phyloP scores from a whole-genome alignment of 2,888 invertebrate genomes.

The Sarcophaga carnaria region DNA sequence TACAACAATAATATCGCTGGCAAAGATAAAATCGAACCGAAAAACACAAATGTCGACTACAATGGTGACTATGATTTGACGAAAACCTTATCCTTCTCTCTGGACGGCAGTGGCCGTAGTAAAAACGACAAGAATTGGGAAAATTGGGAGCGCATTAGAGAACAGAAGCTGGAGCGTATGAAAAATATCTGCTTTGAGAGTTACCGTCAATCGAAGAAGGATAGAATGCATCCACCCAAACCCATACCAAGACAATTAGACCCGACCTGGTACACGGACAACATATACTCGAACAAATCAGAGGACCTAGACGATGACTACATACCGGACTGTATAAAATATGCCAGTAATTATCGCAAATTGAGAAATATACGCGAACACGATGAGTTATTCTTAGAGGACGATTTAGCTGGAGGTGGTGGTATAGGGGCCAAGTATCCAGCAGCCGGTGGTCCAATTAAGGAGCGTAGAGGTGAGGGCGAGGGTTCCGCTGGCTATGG shows the following conservation, averaged over 20 bases:
- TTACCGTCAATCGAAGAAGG: constrained; percentile 81
- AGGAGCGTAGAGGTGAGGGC: constrained; percentile 77
- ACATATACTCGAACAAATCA: constrained; percentile 81
- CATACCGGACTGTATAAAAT: constrained; percentile 80
- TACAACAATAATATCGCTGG: constrained; percentile 73
- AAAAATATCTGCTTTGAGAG: constrained; percentile 81
- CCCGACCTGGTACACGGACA: constrained; percentile 82
- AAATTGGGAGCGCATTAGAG: constrained; percentile 82
- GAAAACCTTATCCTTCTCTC: constrained; percentile 72
- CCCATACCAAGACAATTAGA: constrained; percentile 80
- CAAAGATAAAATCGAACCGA: constrained; percentile 71
- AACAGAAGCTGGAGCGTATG: constrained; percentile 81
- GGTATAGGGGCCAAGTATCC: constrained; percentile 42
- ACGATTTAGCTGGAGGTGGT: constrained; percentile 67
- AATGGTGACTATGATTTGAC: constrained; percentile 68
- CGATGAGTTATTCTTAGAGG: constrained; percentile 77
- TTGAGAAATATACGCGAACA: constrained; percentile 79
- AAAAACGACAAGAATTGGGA: constrained; percentile 82
- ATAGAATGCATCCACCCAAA: constrained; percentile 78
- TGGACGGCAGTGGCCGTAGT: constrained; percentile 73
- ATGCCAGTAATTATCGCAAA: constrained; percentile 75
- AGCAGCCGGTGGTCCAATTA: constrained; percentile 57
- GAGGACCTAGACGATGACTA: constrained; percentile 81
- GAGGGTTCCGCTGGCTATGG: constrained; percentile 78
- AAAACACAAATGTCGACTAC: constrained; percentile 75